Percentiles rank a stretch among this genome's conserved stretches.
Conservation (phyloP, 2,888 invertebrate genomes). For the Sphaeridia pumilis region DNA sequence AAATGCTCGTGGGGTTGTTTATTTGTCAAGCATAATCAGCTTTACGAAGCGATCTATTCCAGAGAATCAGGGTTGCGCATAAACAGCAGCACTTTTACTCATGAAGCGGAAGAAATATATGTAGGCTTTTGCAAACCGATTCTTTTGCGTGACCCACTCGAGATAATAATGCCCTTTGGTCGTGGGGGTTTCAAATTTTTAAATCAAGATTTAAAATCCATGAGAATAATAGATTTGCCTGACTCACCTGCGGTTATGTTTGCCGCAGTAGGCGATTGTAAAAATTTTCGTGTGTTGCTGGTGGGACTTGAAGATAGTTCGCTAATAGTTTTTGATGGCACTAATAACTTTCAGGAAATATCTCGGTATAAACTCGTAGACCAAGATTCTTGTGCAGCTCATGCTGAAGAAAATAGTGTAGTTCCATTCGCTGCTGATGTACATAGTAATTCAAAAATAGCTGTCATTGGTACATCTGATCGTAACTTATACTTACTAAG, state of each 20-base stretch:
- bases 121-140: conserved; percentile 11
- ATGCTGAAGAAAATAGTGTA: conserved; percentile 2
- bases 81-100: too few relatives aligned
- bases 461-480: conserved; percentile 7
- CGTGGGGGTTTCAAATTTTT: conserved; percentile 5
- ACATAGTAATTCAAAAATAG: neutral
- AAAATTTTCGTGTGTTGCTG: too few relatives aligned
- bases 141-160: neutral
- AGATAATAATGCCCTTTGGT: conserved; percentile 1
- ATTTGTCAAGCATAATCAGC: neutral
- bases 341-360: neutral
- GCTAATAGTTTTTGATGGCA: conserved; percentile 1
- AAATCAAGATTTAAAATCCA: neutral
- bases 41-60: conserved; percentile 3
- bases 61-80: conserved; percentile 5
- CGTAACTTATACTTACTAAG: conserved; percentile 2
- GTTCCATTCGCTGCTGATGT: conserved; percentile 9
- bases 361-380: neutral
- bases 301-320: conserved; percentile 11
- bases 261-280: too few relatives aligned
- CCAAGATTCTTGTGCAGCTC: neutral
- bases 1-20: conserved; percentile 5
- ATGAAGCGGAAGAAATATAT: neutral
- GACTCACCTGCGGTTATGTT: neutral
- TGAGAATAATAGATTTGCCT: neutral